Base-by-base conservation (phyloP, 2,113 vertebrate species). In the Hucho hucho region DNA sequence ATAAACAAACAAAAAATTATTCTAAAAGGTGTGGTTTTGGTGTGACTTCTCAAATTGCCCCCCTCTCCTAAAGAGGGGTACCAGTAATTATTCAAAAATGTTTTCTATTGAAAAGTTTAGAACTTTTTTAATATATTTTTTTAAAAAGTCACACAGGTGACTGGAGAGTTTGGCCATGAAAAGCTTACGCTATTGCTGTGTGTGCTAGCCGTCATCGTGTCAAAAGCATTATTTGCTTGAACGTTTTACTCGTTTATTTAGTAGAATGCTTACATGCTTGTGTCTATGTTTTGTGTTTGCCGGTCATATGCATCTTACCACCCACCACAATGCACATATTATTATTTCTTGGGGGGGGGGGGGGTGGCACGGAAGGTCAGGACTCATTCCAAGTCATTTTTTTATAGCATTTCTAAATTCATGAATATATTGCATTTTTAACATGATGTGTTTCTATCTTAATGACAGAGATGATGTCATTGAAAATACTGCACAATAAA, bases 21-120 rank as follows among this genome's bases (percentile, higher is more conserved):
- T 72, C 87, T 77, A 66, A 82, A 47, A 93, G 90, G 90, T 91
- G 92, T 94, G 93, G 86, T 91, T 93, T 83, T 89, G 7, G 93
- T 95, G 93, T 94, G 94, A 92, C 92, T 89, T 53, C 6, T 61
- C n/a, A 70, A 78, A 74, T 81, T 43, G 6, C 32, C 37, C 37
- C 46, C 75, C 78, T 88, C 87, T 89, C 79, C 24, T 83, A 77
- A 81, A 88, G 84, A 84, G 89, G 76, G 71, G 85, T 46, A 64
- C 12, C 49, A 53, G 13, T 49, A 49, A 14, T 37, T 9, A 37
- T 49, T 16, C 47, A 16, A 16, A 16, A 4, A 16, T 16, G 14
- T 4, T 49, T 49, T 12, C 16, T 49, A 12, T 12, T 49, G 1
- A 49, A 22, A 59, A 59, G 56, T 59, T 6, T 20, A 6, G 18